Evolutionary conservation across 2,113 vertebrate species (phyloP).

Genomic region (Oostethus manadensis): DNA sequence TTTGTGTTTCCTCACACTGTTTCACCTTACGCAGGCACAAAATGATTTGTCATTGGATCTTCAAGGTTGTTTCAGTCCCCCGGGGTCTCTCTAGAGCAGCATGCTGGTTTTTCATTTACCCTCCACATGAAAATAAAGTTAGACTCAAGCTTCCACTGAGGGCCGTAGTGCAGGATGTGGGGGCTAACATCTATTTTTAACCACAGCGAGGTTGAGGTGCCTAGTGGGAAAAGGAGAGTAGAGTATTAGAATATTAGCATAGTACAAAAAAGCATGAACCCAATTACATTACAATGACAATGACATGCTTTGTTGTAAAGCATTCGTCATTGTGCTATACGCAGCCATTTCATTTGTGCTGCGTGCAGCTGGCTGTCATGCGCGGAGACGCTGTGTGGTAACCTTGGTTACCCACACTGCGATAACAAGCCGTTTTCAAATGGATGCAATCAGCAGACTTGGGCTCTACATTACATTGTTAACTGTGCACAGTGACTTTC

Average conservation of each 20-base stretch:
- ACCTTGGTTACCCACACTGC: constrained; percentile 53
- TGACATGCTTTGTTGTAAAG: background rate
- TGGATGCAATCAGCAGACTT: constrained; percentile 6
- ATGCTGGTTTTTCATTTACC: constrained; percentile 51
- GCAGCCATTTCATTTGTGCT: constrained; percentile 19
- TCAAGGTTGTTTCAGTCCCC: constrained; percentile 46
- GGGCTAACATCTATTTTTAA: constrained; percentile 62
- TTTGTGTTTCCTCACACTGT: constrained; percentile 4
- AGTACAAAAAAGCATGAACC: background rate
- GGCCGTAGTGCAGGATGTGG: constrained; percentile 2
- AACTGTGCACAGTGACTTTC: too few species aligned
- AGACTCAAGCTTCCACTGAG: constrained; percentile 44
- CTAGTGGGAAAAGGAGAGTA: constrained; percentile 39
- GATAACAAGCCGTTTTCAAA: constrained; percentile 24
- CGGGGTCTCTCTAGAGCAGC: constrained; percentile 19
- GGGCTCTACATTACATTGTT: too few species aligned
- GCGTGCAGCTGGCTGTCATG: constrained; percentile 37
- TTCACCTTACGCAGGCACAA: constrained; percentile 13
- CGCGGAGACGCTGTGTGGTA: constrained; percentile 42
- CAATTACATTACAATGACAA: background rate
- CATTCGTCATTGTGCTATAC: constrained; percentile 8
- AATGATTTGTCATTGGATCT: constrained; percentile 49
- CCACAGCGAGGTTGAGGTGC: constrained; percentile 39
- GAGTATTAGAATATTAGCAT: constrained; percentile 23
- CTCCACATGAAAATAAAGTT: constrained; percentile 52